phyloP scores from a whole-genome alignment of 2,888 invertebrate genomes.

The Dinocampus coccinellae region DNA sequence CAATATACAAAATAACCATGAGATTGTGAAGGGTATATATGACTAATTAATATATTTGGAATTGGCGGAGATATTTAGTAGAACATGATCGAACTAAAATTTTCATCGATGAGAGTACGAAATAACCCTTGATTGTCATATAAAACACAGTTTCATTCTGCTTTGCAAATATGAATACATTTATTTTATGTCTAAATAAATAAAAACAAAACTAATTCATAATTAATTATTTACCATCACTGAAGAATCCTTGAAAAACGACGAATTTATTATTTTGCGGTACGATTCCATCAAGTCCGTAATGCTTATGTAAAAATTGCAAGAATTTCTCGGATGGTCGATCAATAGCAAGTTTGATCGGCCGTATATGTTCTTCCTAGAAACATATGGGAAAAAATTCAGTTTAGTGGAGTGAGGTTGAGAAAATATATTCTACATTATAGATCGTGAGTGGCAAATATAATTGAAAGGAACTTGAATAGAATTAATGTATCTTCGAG shows the following conservation, averaged over 20 bases:
- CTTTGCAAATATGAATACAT: neutral
- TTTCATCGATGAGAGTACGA: slow-evolving; percentile 40
- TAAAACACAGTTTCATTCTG: slow-evolving; percentile 30
- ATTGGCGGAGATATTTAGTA: slow-evolving; percentile 59
- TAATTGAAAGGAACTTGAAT: neutral
- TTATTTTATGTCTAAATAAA: neutral
- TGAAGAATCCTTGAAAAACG: slow-evolving; percentile 86
- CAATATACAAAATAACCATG: too few relatives aligned
- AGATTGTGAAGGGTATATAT: too few relatives aligned
- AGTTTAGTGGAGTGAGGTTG: slow-evolving; percentile 16
- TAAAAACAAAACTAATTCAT: neutral
- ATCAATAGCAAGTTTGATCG: slow-evolving; percentile 89
- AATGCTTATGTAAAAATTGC: slow-evolving; percentile 88
- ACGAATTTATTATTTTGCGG: slow-evolving; percentile 92
- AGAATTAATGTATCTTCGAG: too few relatives aligned
- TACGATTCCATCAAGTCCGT: slow-evolving; percentile 75
- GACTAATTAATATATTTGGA: slow-evolving; percentile 45
- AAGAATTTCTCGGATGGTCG: slow-evolving; percentile 92
- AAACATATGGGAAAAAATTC: slow-evolving; percentile 2
- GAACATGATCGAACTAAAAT: slow-evolving; percentile 43
- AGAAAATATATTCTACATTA: neutral
- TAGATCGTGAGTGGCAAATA: neutral
- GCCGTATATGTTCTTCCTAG: slow-evolving; percentile 77
- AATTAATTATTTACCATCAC: slow-evolving; percentile 56
- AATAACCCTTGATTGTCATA: slow-evolving; percentile 47